phyloP scores from a whole-genome alignment of 2,797 vertebrate genomes.

The Myripristis murdjan region DNA sequence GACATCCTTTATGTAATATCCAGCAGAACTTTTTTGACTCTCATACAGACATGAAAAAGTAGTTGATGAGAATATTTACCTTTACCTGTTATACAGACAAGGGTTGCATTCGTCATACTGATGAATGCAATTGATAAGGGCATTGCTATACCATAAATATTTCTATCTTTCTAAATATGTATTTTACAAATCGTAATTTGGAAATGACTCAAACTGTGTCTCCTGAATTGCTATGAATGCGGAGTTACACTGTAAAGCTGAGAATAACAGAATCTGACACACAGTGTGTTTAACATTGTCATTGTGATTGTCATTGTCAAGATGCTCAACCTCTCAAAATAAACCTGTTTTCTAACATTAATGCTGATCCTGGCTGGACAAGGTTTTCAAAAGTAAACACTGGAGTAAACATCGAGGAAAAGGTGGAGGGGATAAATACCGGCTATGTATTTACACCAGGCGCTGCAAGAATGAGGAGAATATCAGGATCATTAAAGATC shows the following conservation, averaged over 20 bases:
- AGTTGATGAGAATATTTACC: too few relatives aligned
- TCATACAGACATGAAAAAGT: background rate
- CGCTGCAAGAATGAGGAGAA: too few relatives aligned
- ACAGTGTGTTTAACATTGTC: too few relatives aligned
- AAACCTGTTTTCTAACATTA: background rate
- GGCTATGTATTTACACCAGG: too few relatives aligned
- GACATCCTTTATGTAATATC: conserved; percentile 17
- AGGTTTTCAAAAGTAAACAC: too few relatives aligned
- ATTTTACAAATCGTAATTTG: background rate
- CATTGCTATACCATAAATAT: background rate
- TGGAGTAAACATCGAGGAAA: too few relatives aligned
- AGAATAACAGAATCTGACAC: background rate
- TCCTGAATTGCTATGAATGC: background rate
- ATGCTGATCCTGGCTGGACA: too few relatives aligned
- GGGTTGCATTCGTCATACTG: too few relatives aligned
- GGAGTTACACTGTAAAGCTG: background rate
- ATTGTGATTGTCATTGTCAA: too few relatives aligned
- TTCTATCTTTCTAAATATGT: background rate
- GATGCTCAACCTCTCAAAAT: background rate
- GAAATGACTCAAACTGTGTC: background rate
- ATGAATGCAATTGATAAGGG: background rate
- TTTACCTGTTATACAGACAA: too few relatives aligned
- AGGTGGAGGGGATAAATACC: too few relatives aligned
- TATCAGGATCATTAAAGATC: too few relatives aligned
- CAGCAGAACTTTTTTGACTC: conserved; percentile 25